Evolutionary conservation across 2,113 vertebrate genomes (phyloP), one percentile per base, ranked within the genome.

Genomic region (Cyanoderma ruficeps): DNA sequence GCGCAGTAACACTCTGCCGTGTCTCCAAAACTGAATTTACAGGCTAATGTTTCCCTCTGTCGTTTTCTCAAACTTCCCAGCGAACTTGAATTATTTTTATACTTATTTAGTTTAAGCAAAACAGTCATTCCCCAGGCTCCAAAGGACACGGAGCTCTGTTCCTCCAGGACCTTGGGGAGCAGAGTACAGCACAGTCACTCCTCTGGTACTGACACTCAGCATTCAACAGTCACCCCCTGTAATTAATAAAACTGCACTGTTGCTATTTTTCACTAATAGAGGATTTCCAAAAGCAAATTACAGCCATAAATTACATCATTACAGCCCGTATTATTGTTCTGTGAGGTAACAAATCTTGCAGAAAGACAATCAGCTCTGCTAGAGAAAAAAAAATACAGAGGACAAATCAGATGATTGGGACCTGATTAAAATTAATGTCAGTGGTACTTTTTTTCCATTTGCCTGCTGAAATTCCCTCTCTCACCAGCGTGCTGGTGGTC

Each of bases 221-320:
- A 91, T 71, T 92, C 96, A 83, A 59, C 91, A 94, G 39, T 15
- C 83, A 89, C 84, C 84, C 15, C 4, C 78, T 60, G 76, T 30
- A 93, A 96, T 92, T 89, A 94, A 85, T 90, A 83, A 93, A 95
- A 93, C 75, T 17, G 42, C 12, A 2, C 57, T 59, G 25, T 31
- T 71, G 80, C 78, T 87, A 67, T 93, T 95, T 97, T 91, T 92
- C 82, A 84, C 84, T 96, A 96, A 94, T 77, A 93, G 92, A 95
- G 81, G 82, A 97, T 96, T 96, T 97, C 97, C 92, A 96, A 94
- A 84, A 94, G 82, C 87, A 95, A 96, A 96, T 57, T 88, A 85
- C 75, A 67, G 83, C 83, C 95, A 97, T 96, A 96, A 96, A 97
- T 93, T 95, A 97, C 89, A 91, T 68, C 86, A 83, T 75, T 96